phyloP scores from a whole-genome alignment of 2,888 invertebrate species.

The Loripinus fragilis region DNA sequence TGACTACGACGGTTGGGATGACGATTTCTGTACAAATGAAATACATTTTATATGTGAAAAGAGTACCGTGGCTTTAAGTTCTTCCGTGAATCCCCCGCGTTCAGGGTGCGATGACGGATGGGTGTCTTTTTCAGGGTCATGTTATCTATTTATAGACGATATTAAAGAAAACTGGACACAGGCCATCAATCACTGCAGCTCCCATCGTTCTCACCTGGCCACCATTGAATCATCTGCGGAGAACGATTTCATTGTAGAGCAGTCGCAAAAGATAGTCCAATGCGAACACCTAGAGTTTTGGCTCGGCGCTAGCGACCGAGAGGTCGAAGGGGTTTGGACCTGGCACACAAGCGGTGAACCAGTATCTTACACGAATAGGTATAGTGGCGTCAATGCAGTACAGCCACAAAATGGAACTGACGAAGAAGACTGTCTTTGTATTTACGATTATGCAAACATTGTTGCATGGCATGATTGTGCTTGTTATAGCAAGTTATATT shows the following conservation, averaged over 20 bases:
- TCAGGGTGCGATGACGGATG: too few relatives aligned
- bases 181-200: too few relatives aligned
- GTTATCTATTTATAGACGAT: too few relatives aligned
- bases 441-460: background rate
- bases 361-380: background rate
- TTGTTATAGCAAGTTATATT: background rate
- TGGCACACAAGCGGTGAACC: background rate
- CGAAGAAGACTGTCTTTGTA: background rate
- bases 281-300: too few relatives aligned
- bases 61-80: background rate
- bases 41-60: conserved; percentile 2
- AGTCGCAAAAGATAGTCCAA: too few relatives aligned
- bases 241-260: too few relatives aligned
- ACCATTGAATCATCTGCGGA: too few relatives aligned
- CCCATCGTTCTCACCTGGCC: too few relatives aligned
- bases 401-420: background rate
- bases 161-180: too few relatives aligned
- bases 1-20: background rate
- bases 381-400: too few relatives aligned
- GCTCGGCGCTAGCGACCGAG: background rate
- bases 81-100: too few relatives aligned
- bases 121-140: too few relatives aligned
- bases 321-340: background rate
- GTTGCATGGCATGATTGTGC: background rate
- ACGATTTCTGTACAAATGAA: background rate